Base-by-base conservation (phyloP, 2,797 vertebrate species). In the Oophaga sylvatica region DNA sequence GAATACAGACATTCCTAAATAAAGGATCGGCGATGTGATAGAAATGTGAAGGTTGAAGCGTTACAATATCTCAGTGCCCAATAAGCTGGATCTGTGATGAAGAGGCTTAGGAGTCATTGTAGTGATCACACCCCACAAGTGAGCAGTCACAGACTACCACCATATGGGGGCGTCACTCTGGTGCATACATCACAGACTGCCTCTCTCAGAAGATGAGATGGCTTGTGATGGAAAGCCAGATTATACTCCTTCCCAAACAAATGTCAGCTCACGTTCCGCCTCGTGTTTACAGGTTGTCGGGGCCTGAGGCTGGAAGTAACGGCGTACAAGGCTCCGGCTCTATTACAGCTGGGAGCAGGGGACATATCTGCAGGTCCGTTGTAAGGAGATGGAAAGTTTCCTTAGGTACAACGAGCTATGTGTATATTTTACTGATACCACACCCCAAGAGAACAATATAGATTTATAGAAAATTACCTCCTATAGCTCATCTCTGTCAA, bases 341-440 rank as follows among this genome's bases (percentile, higher is more conserved):
- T 11, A 29, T 59, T 48, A 80, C 85, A 80, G 84, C 26, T 80
- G 77, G 63, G 84, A 80, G 57, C 35, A 31, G 12, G 17, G 65
- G 63, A 56, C 56, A 20, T 8, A 20, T 60, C 22, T 57, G 68
- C 75, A n/a, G 41, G 19, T 68, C 41, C 1, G 26, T 67, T 67
- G 59, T 59, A 8, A 22, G 62, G 41, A 80, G 65, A 86, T 80
- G 71, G 60, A n/a, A 59, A 17, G 76, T 59, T 80, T 35, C 85
- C 85, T 62, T 86, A 57, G 68, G 71, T 82, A 87, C 79, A 84
- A 87, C 68, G 79, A 35, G 75, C 17, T 79, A 16, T 80, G 81
- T 88, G 73, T 84, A 84, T 53, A 53, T 48, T 48, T 31, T 5
- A 60, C 63, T 7, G 80, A 60, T n/a, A 68, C 81, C 81, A 15